Percentiles rank a stretch among this genome's conserved stretches.
Evolutionary conservation across 2,888 invertebrate species (phyloP).

Genomic region (Oxyteleia sp.): DNA sequence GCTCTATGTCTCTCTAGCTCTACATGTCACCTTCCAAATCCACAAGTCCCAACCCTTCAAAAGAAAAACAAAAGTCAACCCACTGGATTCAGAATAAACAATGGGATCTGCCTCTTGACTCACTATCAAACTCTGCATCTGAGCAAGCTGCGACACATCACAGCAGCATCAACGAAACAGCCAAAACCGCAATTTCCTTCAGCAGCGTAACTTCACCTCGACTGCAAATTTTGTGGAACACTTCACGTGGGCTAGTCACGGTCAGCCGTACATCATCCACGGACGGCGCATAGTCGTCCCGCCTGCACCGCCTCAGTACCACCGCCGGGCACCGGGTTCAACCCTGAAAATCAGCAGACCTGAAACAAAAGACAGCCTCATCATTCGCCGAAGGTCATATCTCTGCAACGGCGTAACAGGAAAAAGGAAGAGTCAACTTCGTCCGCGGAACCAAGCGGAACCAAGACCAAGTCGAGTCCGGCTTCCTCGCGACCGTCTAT

Average conservation of each 20-base stretch:
- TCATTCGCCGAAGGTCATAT: conserved; percentile 25
- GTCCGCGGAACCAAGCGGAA: conserved; percentile 37
- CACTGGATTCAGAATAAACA: no score
- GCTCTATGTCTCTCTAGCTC: no score
- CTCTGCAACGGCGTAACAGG: conserved; percentile 8
- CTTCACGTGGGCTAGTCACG: conserved; percentile 59
- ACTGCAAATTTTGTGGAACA: conserved; percentile 52
- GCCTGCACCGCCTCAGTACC: no score
- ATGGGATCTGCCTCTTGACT: no score
- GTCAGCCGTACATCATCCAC: conserved; percentile 54
- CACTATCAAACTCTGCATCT: no score
- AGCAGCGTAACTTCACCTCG: no score
- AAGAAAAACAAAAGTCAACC: no score
- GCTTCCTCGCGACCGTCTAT: conserved; percentile 78
- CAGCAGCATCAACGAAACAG: not conserved
- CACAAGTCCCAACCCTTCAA: no score
- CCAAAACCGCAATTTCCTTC: not conserved
- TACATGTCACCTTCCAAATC: no score
- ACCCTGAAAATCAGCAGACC: conserved; percentile 1
- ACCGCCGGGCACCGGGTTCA: not conserved
- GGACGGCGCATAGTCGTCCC: conserved; percentile 26
- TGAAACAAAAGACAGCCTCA: conserved; percentile 6
- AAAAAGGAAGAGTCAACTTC: conserved; percentile 28
- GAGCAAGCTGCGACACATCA: not conserved
- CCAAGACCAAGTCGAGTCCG: conserved; percentile 42